Evolutionary conservation across 2,113 vertebrate species (phyloP), one percentile per base, ranked within the genome.

Genomic region (Gnathonemus echidnorhynchus): DNA sequence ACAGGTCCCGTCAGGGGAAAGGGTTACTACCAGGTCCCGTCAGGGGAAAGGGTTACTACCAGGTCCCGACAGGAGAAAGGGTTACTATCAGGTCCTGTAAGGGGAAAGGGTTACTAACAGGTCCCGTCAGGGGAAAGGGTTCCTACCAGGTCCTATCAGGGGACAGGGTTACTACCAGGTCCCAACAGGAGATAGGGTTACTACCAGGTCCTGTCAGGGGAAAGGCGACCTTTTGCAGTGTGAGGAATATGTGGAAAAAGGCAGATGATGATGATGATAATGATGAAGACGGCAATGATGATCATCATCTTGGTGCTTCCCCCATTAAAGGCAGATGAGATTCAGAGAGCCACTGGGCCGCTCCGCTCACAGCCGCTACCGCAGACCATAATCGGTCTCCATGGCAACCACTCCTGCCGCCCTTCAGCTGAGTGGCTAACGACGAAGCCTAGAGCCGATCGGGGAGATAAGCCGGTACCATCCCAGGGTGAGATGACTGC

Each of bases 341-440:
- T 84, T 53, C 50, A 84, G 50, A 45, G 50, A 89, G 35, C 24
- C 11, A 35, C 48, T 83, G 56, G 66, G 58, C 66, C 9, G 39
- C 52, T 56, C 70, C 77, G 45, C 74, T 89, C 31, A 46, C 80
- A 24, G n/a, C 62, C 4, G 86, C 89, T 89, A 88, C 92, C 24
- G 85, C 90, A 92, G 91, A 92, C 93, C 92, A 90, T 92, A 92
- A 94, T 91, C 80, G 39, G 94, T 96, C 94, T 90, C 94, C 93
- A 91, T 94, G 94, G 92, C 90, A 89, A 96, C 94, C 27, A 92
- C 92, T 92, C 94, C 89, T 91, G 92, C 91, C 89, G 90, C 89
- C 92, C 74, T 83, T 93, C 91, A 90, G 86, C 92, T 92, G 90
- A 31, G 90, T 2, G 87, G 89, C 88, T 90, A 93, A 92, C 91